Conservation (phyloP, 1,140 invertebrate species). For the Theocolax elegans region DNA sequence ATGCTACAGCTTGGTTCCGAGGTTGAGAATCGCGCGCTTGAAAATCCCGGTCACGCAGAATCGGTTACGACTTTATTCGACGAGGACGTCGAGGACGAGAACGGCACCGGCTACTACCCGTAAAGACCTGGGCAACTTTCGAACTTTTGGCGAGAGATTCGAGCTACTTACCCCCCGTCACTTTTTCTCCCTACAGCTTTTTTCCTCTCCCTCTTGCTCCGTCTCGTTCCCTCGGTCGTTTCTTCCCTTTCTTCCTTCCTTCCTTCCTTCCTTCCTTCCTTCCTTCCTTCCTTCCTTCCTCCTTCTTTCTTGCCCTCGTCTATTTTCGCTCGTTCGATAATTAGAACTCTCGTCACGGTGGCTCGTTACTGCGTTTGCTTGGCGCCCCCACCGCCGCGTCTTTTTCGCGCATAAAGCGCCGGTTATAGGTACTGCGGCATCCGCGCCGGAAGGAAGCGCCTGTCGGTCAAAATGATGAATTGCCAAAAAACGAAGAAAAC, state of each 20-base stretch:
- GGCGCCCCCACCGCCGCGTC: neutral
- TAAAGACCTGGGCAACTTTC: conserved; percentile 21
- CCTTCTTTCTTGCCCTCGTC: neutral
- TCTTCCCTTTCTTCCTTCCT: neutral
- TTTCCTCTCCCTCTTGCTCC: neutral
- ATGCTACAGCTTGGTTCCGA: neutral
- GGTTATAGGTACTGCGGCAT: neutral
- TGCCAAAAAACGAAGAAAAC: conserved; percentile 47
- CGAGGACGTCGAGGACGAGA: no score
- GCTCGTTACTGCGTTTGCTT: conserved; percentile 12
- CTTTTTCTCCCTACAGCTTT: neutral
- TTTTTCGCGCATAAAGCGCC: conserved; percentile 12
- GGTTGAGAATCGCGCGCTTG: neutral
- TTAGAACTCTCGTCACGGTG: conserved; percentile 34
- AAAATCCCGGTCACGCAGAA: conserved; percentile 37
- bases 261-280: neutral
- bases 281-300: neutral
- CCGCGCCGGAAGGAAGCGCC: conserved; percentile 35
- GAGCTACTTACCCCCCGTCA: neutral
- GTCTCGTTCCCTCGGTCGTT: neutral
- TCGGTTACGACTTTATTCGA: conserved; percentile 40
- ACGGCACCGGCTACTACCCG: conserved; percentile 4
- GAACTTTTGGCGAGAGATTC: conserved; percentile 18
- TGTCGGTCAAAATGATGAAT: conserved; percentile 54
- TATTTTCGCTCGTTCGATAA: conserved; percentile 16